Percentiles rank a stretch among this genome's conserved stretches.
These are phyloP conservation scores for Conistra vaccinii DNA, from an alignment of 2,888 invertebrate genomes.

Conservation along the genomic window DNA sequence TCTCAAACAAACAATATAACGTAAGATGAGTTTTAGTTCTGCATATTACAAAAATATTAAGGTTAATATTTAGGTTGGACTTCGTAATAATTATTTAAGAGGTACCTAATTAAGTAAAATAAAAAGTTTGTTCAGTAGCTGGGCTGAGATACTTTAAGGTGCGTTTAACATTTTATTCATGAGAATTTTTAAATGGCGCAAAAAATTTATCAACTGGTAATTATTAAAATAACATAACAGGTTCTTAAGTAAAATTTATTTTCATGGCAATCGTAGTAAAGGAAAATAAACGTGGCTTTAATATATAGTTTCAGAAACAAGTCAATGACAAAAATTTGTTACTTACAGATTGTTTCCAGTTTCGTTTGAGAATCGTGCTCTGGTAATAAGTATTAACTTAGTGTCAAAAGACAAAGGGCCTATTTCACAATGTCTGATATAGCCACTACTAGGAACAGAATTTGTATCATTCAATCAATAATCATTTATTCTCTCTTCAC, in stretches of 20 bases:
- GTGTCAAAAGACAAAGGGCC: too few species aligned
- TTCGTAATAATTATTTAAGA: slow-evolving; percentile 4
- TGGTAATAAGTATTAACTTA: background rate
- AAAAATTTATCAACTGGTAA: background rate
- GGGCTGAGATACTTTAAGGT: background rate
- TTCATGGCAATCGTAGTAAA: slow-evolving; percentile 7
- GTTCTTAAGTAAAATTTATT: slow-evolving; percentile 12
- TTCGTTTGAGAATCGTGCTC: background rate
- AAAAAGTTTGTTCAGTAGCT: background rate
- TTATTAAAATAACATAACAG: slow-evolving; percentile 11
- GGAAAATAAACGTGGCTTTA: slow-evolving; percentile 5
- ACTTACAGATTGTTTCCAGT: background rate
- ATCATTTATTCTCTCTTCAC: too few species aligned
- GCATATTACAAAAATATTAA: slow-evolving; percentile 18
- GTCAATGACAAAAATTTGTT: background rate
- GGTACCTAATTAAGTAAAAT: background rate
- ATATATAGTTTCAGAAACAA: background rate
- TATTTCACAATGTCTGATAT: too few species aligned
- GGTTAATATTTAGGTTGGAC: slow-evolving; percentile 36
- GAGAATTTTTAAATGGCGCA: background rate
- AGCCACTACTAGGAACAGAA: too few species aligned
- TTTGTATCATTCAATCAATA: too few species aligned
- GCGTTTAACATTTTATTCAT: background rate
- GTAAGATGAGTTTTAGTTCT: slow-evolving; percentile 25
- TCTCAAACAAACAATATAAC: slow-evolving; percentile 23